Base-by-base conservation (phyloP, 2,888 invertebrate species). In the Tridacna crocea region DNA sequence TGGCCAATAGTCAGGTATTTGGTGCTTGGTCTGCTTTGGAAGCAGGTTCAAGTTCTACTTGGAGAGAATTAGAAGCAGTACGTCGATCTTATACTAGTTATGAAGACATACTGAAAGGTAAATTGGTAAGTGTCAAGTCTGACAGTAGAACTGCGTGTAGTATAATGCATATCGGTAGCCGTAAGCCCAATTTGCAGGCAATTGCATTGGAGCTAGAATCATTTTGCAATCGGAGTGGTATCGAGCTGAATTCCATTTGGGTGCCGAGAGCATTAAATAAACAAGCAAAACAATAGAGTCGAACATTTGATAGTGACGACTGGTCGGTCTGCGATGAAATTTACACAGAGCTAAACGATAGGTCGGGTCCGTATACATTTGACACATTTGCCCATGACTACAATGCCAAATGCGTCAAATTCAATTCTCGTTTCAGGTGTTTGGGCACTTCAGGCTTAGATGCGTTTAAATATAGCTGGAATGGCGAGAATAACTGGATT, bases 291-390 rank as follows among this genome's bases (percentile, higher is more conserved):
- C 65, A 22, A 75, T 65, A 82, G 0, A 84, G 78, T 72, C 74
- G 73, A n/a, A 65, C 80, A 24, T 65, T 75, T 26, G 84, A 85
- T 78, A 75, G 66, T 60, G 85, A 87, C 63, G 87, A 85, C 66
- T 88, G 87, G 87, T 73, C 75, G 4, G 65, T 88, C 24, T n/a
- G 72, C 47, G 65, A 77, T 24, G n/a, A 22, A 61, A 48, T 87
- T 24, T 86, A 82, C 72, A 17, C 79, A 15, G 4, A 58, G 12
- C 60, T 88, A 47, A 51, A 78, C 46, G 55, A 51, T 10, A 22
- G 27, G 55, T 88, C 84, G 82, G 85, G 84, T 24, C 74, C 72
- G 15, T 75, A 81, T 77, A 74, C 74, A 22, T 66, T 80, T 66
- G 87, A 88, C 36, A 48, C 26, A n/a, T 72, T 80, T 51, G 63